phyloP scores from a whole-genome alignment of 2,888 invertebrate genomes.

The Mayetiola destructor region DNA sequence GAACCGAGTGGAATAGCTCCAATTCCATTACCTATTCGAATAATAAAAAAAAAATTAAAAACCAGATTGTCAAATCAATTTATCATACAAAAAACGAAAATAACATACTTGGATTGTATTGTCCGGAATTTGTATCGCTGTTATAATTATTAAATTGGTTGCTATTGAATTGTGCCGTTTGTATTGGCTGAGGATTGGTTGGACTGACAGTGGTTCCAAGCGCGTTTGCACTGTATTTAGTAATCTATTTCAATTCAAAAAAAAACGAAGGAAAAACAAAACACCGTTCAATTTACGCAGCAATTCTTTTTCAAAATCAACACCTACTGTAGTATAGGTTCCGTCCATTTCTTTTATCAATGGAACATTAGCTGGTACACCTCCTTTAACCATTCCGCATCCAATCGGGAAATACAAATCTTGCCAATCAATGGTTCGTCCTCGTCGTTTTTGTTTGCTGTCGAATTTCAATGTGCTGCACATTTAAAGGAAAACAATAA shows the following conservation, averaged over 20 bases:
- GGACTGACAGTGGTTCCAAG: too few relatives aligned
- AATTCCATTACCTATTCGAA: too few relatives aligned
- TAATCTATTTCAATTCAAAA: background rate
- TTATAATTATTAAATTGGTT: background rate
- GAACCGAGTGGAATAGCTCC: too few relatives aligned
- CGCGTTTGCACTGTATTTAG: background rate
- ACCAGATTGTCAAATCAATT: too few relatives aligned
- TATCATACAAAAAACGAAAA: too few relatives aligned
- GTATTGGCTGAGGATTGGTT: background rate
- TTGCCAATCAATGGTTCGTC: constrained; percentile 47
- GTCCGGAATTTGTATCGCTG: background rate
- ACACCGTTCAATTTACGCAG: too few relatives aligned
- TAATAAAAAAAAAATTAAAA: too few relatives aligned
- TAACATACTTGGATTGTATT: background rate
- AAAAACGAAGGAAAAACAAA: background rate
- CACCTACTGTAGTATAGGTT: constrained; percentile 35
- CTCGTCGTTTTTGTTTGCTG: constrained; percentile 29
- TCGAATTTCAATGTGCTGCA: constrained; percentile 17
- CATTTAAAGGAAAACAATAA: background rate
- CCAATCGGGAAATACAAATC: constrained; percentile 58
- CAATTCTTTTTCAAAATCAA: too few relatives aligned
- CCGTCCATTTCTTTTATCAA: constrained; percentile 27
- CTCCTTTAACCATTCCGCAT: constrained; percentile 43
- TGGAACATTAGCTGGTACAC: constrained; percentile 28
- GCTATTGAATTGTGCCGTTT: too few relatives aligned